Base-by-base conservation (phyloP, 2,888 invertebrate species). In the Dasypolia templi region DNA sequence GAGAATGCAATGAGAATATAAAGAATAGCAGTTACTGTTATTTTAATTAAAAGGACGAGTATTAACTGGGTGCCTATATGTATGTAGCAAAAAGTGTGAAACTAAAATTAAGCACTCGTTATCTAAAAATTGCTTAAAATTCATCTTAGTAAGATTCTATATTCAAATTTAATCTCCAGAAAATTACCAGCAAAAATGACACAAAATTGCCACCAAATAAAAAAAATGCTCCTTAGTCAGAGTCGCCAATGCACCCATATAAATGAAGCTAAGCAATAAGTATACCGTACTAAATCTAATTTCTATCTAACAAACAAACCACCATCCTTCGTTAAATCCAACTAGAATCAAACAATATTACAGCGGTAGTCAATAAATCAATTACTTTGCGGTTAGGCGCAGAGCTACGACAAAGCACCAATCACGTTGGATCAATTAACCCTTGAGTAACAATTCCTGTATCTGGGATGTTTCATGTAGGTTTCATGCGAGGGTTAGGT, bases 391-490 rank as follows among this genome's bases (percentile, higher is more conserved):
- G 77, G 77, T 75, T 69, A 59, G 55, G 68, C 65, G 65, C 74
- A 61, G 75, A 68, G 68, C 67, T 61, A 66, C 64, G 77, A 82
- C 84, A 81, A 77, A 81, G 83, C 78, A 80, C 74, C 85, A 87
- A 88, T 88, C 87, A 85, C 83, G 89, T 82, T 81, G 78, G 76
- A 84, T 89, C 88, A 88, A 90, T 91, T 91, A 90, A 77, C 81
- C 59, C 70, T 83, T 89, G 86, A 91, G 89, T 90, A 88, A 89
- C 89, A 87, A 80, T 86, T 81, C 71, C 77, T 79, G 81, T 74
- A 75, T 51, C 69, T 58, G 35, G 66, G 55, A 56, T 72, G 59
- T 66, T 26, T 11, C 44, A 29, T 67, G 63, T 39, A 29, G 42
- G 64, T 32, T 67, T 51, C 70, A 59, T 19, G 58, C 19, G 58